Evolutionary conservation across 2,113 vertebrate species (phyloP).

Genomic region (Dryoscopus gambensis): DNA sequence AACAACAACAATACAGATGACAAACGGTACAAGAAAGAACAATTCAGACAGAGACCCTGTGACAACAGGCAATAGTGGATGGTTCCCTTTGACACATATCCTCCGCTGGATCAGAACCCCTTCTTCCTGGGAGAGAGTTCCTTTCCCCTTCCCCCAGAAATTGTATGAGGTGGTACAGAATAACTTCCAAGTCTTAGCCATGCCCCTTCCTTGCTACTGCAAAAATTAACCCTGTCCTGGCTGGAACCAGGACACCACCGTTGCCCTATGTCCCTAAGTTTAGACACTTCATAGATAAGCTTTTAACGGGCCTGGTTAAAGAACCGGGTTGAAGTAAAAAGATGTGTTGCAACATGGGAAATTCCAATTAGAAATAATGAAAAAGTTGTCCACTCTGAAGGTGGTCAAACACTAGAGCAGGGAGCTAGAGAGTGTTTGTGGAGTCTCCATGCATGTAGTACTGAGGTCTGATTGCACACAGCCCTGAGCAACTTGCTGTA

Average conservation of each 20-base stretch:
- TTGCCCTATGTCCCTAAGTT: background rate
- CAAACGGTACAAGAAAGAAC: background rate
- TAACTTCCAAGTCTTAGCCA: background rate
- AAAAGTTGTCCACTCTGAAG: background rate
- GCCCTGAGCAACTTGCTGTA: background rate
- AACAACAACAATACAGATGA: background rate
- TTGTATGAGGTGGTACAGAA: background rate
- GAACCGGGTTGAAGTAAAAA: background rate
- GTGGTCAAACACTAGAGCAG: background rate
- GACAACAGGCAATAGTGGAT: background rate
- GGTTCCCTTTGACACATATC: background rate
- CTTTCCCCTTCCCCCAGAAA: background rate
- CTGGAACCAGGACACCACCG: accelerated
- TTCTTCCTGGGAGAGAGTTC: background rate
- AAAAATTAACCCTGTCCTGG: background rate
- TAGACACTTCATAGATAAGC: background rate
- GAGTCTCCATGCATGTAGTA: background rate
- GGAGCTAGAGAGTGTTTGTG: background rate
- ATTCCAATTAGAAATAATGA: background rate
- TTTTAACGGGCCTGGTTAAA: background rate
- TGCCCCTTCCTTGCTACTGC: background rate
- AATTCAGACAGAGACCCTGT: background rate
- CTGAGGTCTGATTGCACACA: background rate
- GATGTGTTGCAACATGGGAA: background rate
- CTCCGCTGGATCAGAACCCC: accelerated